Evolutionary conservation across 2,797 vertebrate genomes (phyloP).

Genomic region (Eremophila alpestris): DNA sequence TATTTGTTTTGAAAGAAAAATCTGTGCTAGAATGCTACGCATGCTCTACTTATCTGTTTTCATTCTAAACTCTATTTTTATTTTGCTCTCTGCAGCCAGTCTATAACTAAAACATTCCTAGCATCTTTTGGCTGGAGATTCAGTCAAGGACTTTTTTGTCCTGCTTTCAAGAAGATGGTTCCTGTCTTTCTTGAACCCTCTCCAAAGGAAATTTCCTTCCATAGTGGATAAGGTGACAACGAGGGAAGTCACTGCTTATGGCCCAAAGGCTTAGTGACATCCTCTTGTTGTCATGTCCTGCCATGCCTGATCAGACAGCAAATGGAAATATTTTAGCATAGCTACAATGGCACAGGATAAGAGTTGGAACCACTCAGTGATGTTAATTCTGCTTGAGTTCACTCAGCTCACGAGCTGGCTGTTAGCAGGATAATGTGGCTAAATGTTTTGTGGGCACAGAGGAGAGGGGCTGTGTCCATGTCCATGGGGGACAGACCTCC

Average conservation of each 20-base stretch:
- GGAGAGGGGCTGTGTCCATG: background rate
- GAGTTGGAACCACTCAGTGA: background rate
- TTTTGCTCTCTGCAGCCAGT: background rate
- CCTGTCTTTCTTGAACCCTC: constrained; percentile 3
- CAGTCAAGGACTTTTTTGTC: background rate
- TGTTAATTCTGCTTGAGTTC: constrained; percentile 18
- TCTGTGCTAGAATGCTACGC: background rate
- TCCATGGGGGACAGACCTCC: background rate
- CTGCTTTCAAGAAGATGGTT: background rate
- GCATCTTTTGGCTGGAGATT: constrained; percentile 6
- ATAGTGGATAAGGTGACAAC: fast-evolving
- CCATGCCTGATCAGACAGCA: background rate
- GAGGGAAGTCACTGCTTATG: background rate
- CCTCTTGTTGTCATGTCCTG: background rate
- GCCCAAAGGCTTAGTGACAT: background rate
- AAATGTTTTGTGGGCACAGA: background rate
- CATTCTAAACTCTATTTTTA: background rate
- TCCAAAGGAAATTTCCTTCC: constrained; percentile 36
- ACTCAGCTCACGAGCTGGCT: background rate
- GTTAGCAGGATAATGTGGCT: background rate
- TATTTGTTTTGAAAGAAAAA: background rate
- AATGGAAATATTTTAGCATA: background rate
- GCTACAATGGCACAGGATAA: background rate
- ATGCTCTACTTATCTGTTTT: background rate
- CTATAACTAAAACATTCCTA: constrained; percentile 26